Evolutionary conservation across 2,888 invertebrate genomes (phyloP).

Genomic region (Monochamus alternatus): DNA sequence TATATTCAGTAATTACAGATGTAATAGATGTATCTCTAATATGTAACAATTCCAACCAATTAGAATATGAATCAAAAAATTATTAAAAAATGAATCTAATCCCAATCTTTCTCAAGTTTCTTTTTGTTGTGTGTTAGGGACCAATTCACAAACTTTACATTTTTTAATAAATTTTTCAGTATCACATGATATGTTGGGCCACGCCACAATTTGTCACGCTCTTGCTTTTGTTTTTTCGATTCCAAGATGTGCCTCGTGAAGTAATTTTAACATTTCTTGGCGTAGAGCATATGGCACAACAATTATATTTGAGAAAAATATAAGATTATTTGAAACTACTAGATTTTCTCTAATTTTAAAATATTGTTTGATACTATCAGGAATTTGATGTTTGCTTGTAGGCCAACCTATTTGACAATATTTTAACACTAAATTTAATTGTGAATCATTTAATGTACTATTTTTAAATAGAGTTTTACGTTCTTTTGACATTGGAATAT

Average conservation of each 20-base stretch:
- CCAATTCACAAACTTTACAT: conserved; percentile 26
- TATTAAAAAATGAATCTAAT: conserved; percentile 46
- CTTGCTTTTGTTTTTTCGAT: conserved; percentile 33
- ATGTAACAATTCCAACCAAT: conserved; percentile 40
- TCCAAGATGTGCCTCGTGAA: conserved; percentile 34
- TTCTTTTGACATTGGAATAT: conserved; percentile 12
- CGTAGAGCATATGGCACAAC: conserved; percentile 25
- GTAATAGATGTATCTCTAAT: conserved; percentile 40
- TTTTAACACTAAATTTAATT: conserved; percentile 6
- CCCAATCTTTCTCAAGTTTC: conserved; percentile 45
- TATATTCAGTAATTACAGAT: conserved; percentile 35
- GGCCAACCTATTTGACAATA: conserved; percentile 13
- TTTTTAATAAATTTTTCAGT: conserved; percentile 23
- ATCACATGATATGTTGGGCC: conserved; percentile 28
- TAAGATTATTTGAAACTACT: neutral
- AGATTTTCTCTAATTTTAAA: too few relatives aligned
- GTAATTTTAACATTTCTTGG: conserved; percentile 22
- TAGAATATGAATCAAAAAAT: conserved; percentile 41
- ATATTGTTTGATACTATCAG: neutral
- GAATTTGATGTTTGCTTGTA: neutral
- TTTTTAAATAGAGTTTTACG: neutral
- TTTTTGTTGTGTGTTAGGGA: conserved; percentile 35
- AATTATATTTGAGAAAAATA: conserved; percentile 29
- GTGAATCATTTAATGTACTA: neutral
- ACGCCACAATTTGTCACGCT: conserved; percentile 32